Base-by-base conservation (phyloP, 2,888 invertebrate genomes). In the Orgyia antiqua region DNA sequence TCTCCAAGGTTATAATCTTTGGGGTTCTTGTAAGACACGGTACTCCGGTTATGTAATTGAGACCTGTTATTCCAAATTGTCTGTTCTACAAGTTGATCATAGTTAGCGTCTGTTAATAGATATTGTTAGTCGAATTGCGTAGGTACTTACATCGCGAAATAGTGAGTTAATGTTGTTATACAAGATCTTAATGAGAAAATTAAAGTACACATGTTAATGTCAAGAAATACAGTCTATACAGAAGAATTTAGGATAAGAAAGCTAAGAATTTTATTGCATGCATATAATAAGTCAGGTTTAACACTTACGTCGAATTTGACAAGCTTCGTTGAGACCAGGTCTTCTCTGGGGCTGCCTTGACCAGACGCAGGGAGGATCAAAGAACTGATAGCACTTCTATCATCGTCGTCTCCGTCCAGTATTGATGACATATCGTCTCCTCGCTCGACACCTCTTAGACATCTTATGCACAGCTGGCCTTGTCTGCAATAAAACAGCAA, bases 381-480 rank as follows among this genome's bases (percentile, higher is more conserved):
- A 2, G 87, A 87, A 52, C 87, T 87, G 46, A 92, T 87, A 53
- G 91, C 90, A 48, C 90, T 91, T 42, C 90, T 86, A 54, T 91
- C 91, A 49, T 93, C 92, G 48, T 92, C 93, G 48, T 94, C 94
- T 13, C 90, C 91, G 36, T 90, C 91, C 30, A 91, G 82, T 62
- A 92, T 89, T 11, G 92, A 89, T 2, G 90, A 89, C 67, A 90
- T 87, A 50, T 91, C 89, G 45, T 91, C 91, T 25, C 79, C 91
- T 23, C 80, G 57, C 39, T 83, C 83, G 33, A 91, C 89, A 26
- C 89, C 91, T 38, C 94, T 88, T 30, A 94, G 86, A 68, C 95
- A 95, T 57, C 93, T 89, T 54, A 92, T 91, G 73, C 95, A 95
- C 58, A 94, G 88, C 62, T 94, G 93, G 7, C 94, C 94, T 88